Percentiles rank a stretch among this genome's conserved stretches.
These are phyloP conservation scores for Strigamia crassipes DNA, from an alignment of 2,888 invertebrate species.

Conservation along the genomic window DNA sequence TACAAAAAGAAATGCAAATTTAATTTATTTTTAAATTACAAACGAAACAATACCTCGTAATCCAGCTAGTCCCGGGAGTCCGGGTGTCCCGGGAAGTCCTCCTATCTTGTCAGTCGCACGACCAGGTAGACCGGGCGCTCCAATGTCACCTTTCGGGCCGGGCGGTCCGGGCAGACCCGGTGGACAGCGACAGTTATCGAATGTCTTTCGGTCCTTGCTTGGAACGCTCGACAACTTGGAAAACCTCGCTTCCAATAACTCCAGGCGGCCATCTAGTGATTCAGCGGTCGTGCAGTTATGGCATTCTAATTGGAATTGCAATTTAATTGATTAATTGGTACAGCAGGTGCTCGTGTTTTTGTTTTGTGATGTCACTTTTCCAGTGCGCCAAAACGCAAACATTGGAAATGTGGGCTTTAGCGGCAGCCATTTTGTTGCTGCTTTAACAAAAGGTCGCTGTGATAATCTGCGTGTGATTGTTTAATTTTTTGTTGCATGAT, in stretches of 20 bases:
- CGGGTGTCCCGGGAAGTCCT: neutral
- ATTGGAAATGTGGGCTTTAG: too few species aligned
- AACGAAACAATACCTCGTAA: neutral
- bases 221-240: neutral
- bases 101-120: neutral
- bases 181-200: neutral
- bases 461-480: too few species aligned
- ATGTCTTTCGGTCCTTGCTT: neutral
- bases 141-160: neutral
- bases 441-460: too few species aligned
- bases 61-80: neutral
- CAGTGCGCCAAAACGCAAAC: too few species aligned
- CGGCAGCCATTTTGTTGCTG: too few species aligned
- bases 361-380: too few species aligned
- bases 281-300: neutral
- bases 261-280: neutral
- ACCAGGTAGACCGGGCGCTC: neutral
- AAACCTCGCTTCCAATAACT: neutral
- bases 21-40: neutral
- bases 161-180: neutral
- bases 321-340: too few species aligned
- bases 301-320: neutral
- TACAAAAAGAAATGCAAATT: neutral
- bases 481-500: too few species aligned
- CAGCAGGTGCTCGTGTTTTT: too few species aligned